phyloP scores from a whole-genome alignment of 2,113 vertebrate genomes.

The Macquaria australasica region DNA sequence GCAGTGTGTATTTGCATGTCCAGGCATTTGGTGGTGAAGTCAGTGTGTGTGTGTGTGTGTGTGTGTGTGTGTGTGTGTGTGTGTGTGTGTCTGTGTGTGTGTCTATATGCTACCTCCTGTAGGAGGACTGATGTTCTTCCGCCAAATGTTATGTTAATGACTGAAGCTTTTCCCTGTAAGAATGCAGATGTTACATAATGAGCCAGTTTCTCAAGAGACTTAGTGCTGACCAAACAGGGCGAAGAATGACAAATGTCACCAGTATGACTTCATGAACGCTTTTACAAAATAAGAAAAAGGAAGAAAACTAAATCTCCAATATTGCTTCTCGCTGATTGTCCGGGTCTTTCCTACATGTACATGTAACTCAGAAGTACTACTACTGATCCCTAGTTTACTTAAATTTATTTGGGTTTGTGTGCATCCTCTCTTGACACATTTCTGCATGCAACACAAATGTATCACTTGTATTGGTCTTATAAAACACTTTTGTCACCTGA shows the following conservation, averaged over 20 bases:
- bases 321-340: background rate
- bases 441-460: background rate
- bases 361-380: background rate
- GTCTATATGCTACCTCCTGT: background rate
- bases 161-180: background rate
- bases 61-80: background rate
- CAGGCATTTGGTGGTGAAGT: background rate
- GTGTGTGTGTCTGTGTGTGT: background rate
- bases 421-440: background rate
- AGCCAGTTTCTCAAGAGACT: constrained; percentile 8
- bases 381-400: background rate
- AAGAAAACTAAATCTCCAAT: background rate
- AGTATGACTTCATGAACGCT: too few relatives aligned
- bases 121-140: background rate
- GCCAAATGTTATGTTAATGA: constrained; percentile 19
- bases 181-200: constrained; percentile 11
- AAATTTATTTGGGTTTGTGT: background rate
- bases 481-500: background rate
- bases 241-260: background rate
- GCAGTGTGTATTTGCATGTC: constrained; percentile 4
- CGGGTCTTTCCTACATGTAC: background rate
- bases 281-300: background rate
- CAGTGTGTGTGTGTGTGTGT: background rate
- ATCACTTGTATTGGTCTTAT: background rate
- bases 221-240: background rate